A percentile compares a stretch with the other conserved stretches of the same genome.
phyloP scores from a whole-genome alignment of 1,140 invertebrate genomes.

The Aricia agestis region DNA sequence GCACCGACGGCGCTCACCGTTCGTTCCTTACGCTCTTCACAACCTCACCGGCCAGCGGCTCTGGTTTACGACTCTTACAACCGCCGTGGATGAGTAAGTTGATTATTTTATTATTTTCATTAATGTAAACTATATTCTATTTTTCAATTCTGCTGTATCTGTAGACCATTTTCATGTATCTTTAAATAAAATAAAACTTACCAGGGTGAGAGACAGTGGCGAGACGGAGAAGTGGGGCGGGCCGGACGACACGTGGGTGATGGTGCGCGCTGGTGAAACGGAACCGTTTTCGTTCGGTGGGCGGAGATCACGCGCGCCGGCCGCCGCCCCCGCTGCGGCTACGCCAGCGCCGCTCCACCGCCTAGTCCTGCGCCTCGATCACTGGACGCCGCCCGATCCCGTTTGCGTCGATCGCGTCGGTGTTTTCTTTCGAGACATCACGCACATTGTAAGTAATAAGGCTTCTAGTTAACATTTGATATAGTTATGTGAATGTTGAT shows the following conservation, averaged over 20 bases:
- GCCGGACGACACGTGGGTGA: constrained; percentile 80
- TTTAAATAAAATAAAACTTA: background rate
- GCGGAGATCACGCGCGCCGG: constrained; percentile 86
- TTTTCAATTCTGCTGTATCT: no score
- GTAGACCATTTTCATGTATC: no score
- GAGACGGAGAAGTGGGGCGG: constrained; percentile 32
- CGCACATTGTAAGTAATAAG: constrained; percentile 53
- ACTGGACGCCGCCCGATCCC: constrained; percentile 91
- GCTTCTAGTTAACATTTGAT: no score
- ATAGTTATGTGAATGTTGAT: no score
- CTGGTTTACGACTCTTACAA: constrained; percentile 88
- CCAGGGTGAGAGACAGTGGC: constrained; percentile 39
- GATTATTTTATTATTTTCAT: background rate
- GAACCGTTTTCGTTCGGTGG: constrained; percentile 90
- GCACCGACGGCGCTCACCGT: constrained; percentile 87
- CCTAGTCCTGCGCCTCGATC: constrained; percentile 90
- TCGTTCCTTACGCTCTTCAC: constrained; percentile 93
- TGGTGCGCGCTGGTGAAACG: constrained; percentile 82
- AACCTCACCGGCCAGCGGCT: constrained; percentile 92
- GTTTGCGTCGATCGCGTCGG: constrained; percentile 97
- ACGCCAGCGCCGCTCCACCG: constrained; percentile 89
- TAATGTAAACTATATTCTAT: no score
- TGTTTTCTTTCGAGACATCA: constrained; percentile 91
- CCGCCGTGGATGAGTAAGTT: constrained; percentile 70
- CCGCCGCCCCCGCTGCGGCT: constrained; percentile 35